These are phyloP conservation scores for Trilocha varians DNA, from an alignment of 2,888 invertebrate genomes.

Conservation along the genomic window DNA sequence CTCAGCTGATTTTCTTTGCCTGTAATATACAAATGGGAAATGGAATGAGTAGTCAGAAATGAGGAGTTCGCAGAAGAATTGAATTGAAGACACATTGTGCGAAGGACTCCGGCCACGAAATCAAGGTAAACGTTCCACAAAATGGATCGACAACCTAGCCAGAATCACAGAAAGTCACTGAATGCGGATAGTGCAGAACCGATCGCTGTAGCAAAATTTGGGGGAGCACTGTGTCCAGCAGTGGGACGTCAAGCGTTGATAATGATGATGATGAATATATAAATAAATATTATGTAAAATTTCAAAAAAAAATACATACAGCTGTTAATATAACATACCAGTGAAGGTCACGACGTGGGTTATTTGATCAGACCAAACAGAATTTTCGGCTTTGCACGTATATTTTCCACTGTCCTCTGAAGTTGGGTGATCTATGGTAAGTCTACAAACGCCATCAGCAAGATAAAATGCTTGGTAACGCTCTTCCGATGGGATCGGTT, in stretches of 20 bases:
- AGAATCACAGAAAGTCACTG: too few species aligned
- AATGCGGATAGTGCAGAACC: too few species aligned
- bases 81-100: too few species aligned
- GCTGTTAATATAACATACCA: conserved; percentile 44
- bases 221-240: too few species aligned
- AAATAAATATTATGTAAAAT: background rate
- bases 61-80: too few species aligned
- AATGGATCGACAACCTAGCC: too few species aligned
- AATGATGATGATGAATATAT: too few species aligned
- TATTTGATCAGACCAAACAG: conserved; percentile 81
- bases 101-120: too few species aligned
- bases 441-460: conserved; percentile 81
- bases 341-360: conserved; percentile 80
- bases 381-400: conserved; percentile 83
- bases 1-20: conserved; percentile 41
- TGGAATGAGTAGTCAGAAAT: too few species aligned
- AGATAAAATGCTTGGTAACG: conserved; percentile 78
- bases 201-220: too few species aligned
- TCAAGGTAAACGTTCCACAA: too few species aligned
- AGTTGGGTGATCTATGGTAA: conserved; percentile 78
- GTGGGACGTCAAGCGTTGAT: too few species aligned
- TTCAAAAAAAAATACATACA: background rate
- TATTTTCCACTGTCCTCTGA: conserved; percentile 82
- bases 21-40: conserved; percentile 24
- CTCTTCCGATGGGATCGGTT: conserved; percentile 64